phyloP scores from a whole-genome alignment of 2,113 vertebrate species.

The Diphyllodes magnificus region DNA sequence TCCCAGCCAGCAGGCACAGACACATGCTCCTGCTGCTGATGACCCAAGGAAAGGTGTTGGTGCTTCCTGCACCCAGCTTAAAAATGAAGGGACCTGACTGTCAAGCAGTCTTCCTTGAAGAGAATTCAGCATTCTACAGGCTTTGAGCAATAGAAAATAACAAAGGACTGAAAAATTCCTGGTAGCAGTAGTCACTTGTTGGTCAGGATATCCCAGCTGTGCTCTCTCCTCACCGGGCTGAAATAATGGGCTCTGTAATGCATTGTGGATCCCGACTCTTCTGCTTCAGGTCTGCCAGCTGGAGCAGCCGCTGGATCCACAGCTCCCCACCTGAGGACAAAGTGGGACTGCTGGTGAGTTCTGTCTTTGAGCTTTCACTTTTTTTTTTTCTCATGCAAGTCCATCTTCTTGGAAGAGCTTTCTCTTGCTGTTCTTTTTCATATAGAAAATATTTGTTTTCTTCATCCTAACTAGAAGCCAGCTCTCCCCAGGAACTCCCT shows the following conservation, averaged over 20 bases:
- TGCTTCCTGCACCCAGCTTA: background rate
- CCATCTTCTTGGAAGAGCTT: background rate
- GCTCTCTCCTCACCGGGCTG: background rate
- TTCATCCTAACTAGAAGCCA: background rate
- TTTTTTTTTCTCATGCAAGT: background rate
- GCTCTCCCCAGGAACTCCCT: background rate
- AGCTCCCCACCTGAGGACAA: slow-evolving; percentile 72
- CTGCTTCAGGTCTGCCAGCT: background rate
- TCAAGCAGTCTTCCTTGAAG: background rate
- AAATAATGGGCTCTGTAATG: background rate
- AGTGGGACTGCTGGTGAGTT: slow-evolving; percentile 74
- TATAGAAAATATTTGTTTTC: background rate
- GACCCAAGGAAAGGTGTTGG: background rate
- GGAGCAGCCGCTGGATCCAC: slow-evolving; percentile 25
- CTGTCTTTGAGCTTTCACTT: background rate
- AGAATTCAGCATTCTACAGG: background rate
- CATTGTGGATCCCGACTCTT: background rate
- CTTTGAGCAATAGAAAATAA: background rate
- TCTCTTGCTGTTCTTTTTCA: background rate
- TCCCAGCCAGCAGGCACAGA: background rate
- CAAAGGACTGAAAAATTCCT: background rate
- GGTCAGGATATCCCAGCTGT: background rate
- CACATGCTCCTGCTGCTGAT: background rate
- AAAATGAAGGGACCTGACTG: background rate
- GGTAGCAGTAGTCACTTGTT: background rate